Conservation (phyloP, 2,113 vertebrate genomes). For the Ancistrus triradiatus region DNA sequence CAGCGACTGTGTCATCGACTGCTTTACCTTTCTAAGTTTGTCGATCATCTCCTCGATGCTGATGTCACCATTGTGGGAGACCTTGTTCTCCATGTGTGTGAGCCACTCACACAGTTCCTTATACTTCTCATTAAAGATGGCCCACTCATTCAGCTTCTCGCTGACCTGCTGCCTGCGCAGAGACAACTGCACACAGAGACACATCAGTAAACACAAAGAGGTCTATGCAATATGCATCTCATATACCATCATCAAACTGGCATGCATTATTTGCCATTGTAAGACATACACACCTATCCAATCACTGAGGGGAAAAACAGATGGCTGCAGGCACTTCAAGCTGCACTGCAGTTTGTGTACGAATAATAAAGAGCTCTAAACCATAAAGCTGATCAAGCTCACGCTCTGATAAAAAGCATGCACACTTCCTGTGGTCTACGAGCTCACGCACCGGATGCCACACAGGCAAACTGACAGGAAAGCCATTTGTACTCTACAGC, state of each 20-base stretch:
- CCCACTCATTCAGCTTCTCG: slow-evolving; percentile 90
- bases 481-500: slow-evolving; percentile 27
- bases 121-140: slow-evolving; percentile 88
- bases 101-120: slow-evolving; percentile 96
- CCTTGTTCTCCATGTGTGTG: slow-evolving; percentile 93
- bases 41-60: slow-evolving; percentile 98
- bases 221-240: no score
- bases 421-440: slow-evolving; percentile 60
- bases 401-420: slow-evolving; percentile 9
- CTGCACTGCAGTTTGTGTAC: not conserved
- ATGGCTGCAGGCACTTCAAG: not conserved
- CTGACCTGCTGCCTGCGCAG: slow-evolving; percentile 82
- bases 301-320: not conserved
- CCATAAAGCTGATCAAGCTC: not conserved
- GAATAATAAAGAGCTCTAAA: not conserved
- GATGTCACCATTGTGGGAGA: slow-evolving; percentile 92
- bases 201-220: not conserved
- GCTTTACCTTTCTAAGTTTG: slow-evolving; percentile 88
- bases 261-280: not conserved
- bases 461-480: slow-evolving; percentile 25
- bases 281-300: slow-evolving; percentile 5
- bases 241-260: no score
- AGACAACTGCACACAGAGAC: slow-evolving; percentile 72
- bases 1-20: not conserved
- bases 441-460: slow-evolving; percentile 57